These are phyloP conservation scores for Agonopterix subpropinquella DNA, from an alignment of 2,888 invertebrate species.

Conservation along the genomic window DNA sequence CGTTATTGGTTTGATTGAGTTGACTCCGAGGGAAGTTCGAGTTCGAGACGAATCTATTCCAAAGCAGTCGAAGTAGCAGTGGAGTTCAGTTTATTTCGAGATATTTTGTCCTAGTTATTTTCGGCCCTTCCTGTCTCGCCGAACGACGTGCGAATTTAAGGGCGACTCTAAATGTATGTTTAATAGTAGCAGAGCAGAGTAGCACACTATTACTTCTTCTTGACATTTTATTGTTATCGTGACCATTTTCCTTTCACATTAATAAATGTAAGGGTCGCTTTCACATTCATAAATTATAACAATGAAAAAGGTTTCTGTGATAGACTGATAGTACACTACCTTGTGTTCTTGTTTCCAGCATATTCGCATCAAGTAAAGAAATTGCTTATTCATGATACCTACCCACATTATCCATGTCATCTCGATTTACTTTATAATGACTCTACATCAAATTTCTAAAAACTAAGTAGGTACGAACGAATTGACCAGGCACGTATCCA, in stretches of 20 bases:
- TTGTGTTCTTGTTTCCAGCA: no score
- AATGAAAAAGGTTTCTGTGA: no score
- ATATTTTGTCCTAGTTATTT: constrained; percentile 69
- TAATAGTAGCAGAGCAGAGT: constrained; percentile 11
- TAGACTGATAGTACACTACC: no score
- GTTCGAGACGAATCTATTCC: constrained; percentile 14
- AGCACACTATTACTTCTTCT: constrained; percentile 4
- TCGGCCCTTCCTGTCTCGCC: constrained; percentile 63
- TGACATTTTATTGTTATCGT: constrained; percentile 7
- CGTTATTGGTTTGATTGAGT: no score
- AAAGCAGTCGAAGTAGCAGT: constrained; percentile 29
- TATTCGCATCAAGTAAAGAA: no score
- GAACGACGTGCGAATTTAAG: constrained; percentile 68
- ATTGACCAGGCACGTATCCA: no score
- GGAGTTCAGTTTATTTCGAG: constrained; percentile 60
- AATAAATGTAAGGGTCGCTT: neutral
- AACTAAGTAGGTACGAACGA: no score
- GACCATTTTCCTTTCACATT: neutral
- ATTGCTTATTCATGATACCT: no score
- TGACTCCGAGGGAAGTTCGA: neutral
- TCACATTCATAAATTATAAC: no score
- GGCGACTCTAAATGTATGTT: constrained; percentile 35
- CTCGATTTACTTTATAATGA: no score
- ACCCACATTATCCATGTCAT: no score
- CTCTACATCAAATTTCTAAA: no score